These are phyloP conservation scores for Ceraclea dissimilis DNA, from an alignment of 2,888 invertebrate species.

Conservation along the genomic window DNA sequence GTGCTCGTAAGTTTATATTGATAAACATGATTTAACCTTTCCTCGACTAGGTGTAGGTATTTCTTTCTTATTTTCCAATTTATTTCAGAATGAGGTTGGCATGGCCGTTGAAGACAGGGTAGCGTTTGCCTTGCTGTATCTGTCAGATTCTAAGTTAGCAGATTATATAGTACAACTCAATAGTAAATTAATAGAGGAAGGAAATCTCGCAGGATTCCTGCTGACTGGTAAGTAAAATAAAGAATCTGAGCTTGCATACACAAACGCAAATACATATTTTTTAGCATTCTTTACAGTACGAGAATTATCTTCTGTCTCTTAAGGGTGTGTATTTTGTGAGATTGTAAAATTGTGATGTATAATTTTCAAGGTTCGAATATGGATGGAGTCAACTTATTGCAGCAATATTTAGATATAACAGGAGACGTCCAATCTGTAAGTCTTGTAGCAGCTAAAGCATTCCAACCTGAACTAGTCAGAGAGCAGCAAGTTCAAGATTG, in stretches of 20 bases:
- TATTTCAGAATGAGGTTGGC: constrained; percentile 65
- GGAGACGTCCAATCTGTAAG: constrained; percentile 90
- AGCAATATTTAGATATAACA: constrained; percentile 77
- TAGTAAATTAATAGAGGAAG: constrained; percentile 62
- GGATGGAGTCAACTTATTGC: constrained; percentile 73
- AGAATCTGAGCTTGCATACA: background rate
- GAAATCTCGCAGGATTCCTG: constrained; percentile 76
- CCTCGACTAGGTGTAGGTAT: background rate
- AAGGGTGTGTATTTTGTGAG: background rate
- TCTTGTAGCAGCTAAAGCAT: constrained; percentile 69
- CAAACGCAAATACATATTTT: background rate
- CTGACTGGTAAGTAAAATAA: constrained; percentile 55
- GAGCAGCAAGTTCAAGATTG: constrained; percentile 56
- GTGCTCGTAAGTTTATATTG: constrained; percentile 53
- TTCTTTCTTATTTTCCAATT: background rate
- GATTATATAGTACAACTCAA: constrained; percentile 71
- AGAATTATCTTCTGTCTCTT: background rate
- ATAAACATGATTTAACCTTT: background rate
- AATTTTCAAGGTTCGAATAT: constrained; percentile 52
- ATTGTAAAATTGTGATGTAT: background rate
- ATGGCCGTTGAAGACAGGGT: constrained; percentile 82
- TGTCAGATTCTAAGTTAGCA: constrained; percentile 70
- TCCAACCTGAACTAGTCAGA: constrained; percentile 55
- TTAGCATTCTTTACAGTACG: background rate
- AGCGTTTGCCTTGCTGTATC: constrained; percentile 83